Conservation (phyloP, 2,113 vertebrate species). For the Aspidoscelis tigris region DNA sequence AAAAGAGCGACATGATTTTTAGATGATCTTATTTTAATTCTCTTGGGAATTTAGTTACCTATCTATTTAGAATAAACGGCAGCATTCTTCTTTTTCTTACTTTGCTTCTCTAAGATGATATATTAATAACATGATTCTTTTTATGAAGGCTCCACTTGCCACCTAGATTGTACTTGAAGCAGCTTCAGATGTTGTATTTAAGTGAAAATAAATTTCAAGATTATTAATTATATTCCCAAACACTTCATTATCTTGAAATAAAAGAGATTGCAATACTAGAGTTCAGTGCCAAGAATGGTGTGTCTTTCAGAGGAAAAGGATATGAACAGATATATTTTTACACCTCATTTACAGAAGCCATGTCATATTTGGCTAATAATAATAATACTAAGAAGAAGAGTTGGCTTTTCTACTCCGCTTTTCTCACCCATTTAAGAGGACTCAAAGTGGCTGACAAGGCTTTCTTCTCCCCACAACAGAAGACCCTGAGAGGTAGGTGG, state of each 20-base stretch:
- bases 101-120: not conserved
- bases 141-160: not conserved
- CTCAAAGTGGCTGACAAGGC: too few relatives aligned
- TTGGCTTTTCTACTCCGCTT: too few relatives aligned
- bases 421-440: too few relatives aligned
- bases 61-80: not conserved
- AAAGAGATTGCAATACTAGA: not conserved
- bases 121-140: slow-evolving; percentile 10
- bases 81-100: slow-evolving; percentile 8
- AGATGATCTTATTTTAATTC: not conserved
- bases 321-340: slow-evolving; percentile 50
- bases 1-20: not conserved
- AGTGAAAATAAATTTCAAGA: slow-evolving; percentile 20
- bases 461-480: too few relatives aligned
- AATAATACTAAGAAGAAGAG: not conserved
- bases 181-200: slow-evolving; percentile 13
- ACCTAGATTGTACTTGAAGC: not conserved
- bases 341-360: slow-evolving; percentile 47
- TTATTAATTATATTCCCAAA: slow-evolving; percentile 20
- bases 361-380: slow-evolving; percentile 22
- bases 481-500: too few relatives aligned
- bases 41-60: not conserved
- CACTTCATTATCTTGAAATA: not conserved
- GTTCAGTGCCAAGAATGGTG: slow-evolving; percentile 24
- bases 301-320: slow-evolving; percentile 47